Base-by-base conservation (phyloP, 2,888 invertebrate species). In the Chymomyza fuscimana region DNA sequence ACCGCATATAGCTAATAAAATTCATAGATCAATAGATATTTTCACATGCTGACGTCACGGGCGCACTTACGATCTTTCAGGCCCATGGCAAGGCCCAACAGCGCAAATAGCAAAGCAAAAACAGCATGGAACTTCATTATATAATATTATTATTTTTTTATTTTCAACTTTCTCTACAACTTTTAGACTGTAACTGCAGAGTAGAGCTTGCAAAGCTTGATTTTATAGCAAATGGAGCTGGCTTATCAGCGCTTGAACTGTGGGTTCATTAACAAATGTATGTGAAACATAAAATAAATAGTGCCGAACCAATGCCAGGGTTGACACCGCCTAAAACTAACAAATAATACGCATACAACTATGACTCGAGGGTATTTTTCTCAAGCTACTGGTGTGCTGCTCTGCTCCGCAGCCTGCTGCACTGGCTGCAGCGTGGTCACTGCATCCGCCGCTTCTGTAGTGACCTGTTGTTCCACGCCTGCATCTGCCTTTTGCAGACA, bases 401-500 rank as follows among this genome's bases (percentile, higher is more conserved):
- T 32, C 32, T 7, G 32, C 25, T 25, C 25, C 25, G 25, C 25
- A 25, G 36, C 29, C 66, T 32, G n/a, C 40, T 67, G 51, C 60
- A 1, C n/a, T 22, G 40, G n/a, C 16, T 63, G 68, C 32, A 77
- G 74, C 5, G 87, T 79, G 32, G 79, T 74, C 50, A 58, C 67
- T 2, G 40, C 67, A 58, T n/a, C 54, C 12, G 61, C 12, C 36
- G 56, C 61, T n/a, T 79, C 76, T 1, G 79, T 79, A 3, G 61
- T 60, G 9, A 32, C 9, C 1, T 32, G 32, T 7, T 72, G 32
- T 12, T 56, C 40, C 50, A 25, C 51, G 9, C 72, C 61, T n/a
- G 19, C 63, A n/a, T 54, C 29, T 0, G 66, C 50, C 19, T 72
- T 78, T 58, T 63, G 59, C 60, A 82, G 58, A 78, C 95, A 95